phyloP scores from a whole-genome alignment of 2,113 vertebrate genomes.

The Mormoops blainvillei region DNA sequence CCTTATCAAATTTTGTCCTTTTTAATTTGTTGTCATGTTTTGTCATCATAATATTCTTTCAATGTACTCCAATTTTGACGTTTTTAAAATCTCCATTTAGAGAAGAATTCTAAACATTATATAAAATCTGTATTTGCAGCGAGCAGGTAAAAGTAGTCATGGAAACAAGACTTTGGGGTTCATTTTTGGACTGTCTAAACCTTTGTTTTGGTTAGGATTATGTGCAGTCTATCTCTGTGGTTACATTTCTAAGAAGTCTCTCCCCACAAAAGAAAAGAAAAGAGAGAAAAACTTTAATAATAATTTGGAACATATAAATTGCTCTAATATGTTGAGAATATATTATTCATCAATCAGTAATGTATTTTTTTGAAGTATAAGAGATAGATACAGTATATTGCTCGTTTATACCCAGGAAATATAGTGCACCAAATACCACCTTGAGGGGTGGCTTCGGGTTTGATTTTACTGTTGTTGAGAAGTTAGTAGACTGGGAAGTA shows the following conservation, averaged over 20 bases:
- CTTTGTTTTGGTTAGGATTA: constrained; percentile 11
- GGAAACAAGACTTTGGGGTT: not conserved
- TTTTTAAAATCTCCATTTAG: not conserved
- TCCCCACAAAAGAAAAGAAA: not conserved
- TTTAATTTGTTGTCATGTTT: not conserved
- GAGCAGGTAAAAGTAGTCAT: constrained; percentile 8
- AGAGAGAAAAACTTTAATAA: not conserved
- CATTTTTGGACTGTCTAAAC: not conserved
- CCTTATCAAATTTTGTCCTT: not conserved
- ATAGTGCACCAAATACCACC: not conserved
- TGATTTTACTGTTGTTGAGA: not conserved
- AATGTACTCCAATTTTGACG: not conserved
- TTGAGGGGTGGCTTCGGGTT: not conserved
- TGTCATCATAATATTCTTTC: not conserved
- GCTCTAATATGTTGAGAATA: not conserved
- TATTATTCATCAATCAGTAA: not conserved
- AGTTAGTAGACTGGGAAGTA: not conserved
- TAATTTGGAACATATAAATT: not conserved
- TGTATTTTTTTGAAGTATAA: not conserved
- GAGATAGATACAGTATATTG: not conserved
- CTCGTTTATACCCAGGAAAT: not conserved
- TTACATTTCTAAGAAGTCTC: not conserved
- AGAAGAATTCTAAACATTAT: not conserved
- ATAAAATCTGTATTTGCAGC: constrained; percentile 2
- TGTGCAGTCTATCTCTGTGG: not conserved